Evolutionary conservation across 2,113 vertebrate species (phyloP), one percentile per base, ranked within the genome.

Genomic region (Benitochromis conjunctus): DNA sequence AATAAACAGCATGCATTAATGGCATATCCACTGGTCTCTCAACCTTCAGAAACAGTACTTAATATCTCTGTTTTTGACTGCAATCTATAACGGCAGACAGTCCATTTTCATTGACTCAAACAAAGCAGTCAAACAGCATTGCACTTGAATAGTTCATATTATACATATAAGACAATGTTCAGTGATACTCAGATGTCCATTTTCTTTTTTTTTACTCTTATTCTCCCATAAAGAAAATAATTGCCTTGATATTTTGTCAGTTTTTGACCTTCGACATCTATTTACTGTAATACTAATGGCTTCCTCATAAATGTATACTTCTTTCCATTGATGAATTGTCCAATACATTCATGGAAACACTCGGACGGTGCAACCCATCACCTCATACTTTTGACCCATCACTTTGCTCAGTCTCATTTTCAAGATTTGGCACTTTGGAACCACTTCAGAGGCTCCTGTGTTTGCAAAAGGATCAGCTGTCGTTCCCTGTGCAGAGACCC

Each of bases 331-430:
- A 34, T n/a, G 31, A 12, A 26, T 7, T 55, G 7, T 81, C 55
- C 13, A 19, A 53, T 43, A 76, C 19, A 43, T 41, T 95, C 85
- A 95, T 31, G 90, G 87, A 57, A 86, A 90, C 46, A 86, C 90
- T 58, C 93, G 29, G 2, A 96, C 93, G 11, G 95, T 96, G 85
- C 94, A 95, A 1, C 96, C 95, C 26, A 92, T 95, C 41, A 99
- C 97, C 88, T 97, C 97, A 56, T 98, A 98, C 86, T 96, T 98
- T 89, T 97, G 97, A 54, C 97, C 97, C 83, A 97, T 95, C 0
- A 97, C 97, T 87, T 98, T 99, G 88, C 97, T 97, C 41, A 98
- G 95, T 79, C 97, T 98, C 97, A 99, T 99, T 95, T 97, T 99
- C 91, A 99, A 84, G 89, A 97, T 96, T 92, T 96, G 97, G 84